A percentile compares a stretch with the other conserved stretches of the same genome.
These are phyloP conservation scores for Villa cingulata DNA, from an alignment of 2,888 invertebrate genomes.

Conservation along the genomic window DNA sequence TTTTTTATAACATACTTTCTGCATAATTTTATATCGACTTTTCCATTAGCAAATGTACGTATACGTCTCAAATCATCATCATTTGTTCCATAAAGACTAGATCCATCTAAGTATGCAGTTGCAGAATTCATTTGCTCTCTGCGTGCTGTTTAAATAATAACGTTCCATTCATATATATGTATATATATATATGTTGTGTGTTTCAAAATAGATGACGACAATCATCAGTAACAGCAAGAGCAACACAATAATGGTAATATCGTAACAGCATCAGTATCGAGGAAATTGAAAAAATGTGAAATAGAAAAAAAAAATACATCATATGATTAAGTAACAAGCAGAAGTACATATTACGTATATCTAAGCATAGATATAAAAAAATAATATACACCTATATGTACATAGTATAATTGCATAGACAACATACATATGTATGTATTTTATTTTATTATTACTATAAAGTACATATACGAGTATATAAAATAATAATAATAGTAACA, in stretches of 20 bases:
- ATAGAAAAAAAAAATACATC: neutral
- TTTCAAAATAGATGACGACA: too few species aligned
- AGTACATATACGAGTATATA: neutral
- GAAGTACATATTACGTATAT: too few species aligned
- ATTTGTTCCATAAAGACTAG: constrained; percentile 66
- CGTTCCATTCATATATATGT: neutral
- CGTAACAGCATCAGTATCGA: too few species aligned
- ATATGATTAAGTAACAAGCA: too few species aligned
- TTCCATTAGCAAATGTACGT: constrained; percentile 56
- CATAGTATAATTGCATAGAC: too few species aligned
- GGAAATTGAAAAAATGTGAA: neutral
- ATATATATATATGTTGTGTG: neutral
- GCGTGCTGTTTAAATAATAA: too few species aligned
- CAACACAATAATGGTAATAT: too few species aligned
- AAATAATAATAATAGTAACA: neutral
- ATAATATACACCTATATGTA: neutral
- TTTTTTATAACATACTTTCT: constrained; percentile 40
- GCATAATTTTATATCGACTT: constrained; percentile 53
- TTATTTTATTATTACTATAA: too few species aligned
- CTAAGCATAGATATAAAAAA: neutral
- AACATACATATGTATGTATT: too few species aligned
- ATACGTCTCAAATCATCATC: constrained; percentile 55
- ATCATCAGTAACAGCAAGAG: too few species aligned
- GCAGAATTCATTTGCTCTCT: constrained; percentile 78
- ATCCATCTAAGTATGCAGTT: constrained; percentile 70